Percentiles rank a stretch among this genome's conserved stretches.
Conservation (phyloP, 1,140 invertebrate species). For the Drosophila insularis region DNA sequence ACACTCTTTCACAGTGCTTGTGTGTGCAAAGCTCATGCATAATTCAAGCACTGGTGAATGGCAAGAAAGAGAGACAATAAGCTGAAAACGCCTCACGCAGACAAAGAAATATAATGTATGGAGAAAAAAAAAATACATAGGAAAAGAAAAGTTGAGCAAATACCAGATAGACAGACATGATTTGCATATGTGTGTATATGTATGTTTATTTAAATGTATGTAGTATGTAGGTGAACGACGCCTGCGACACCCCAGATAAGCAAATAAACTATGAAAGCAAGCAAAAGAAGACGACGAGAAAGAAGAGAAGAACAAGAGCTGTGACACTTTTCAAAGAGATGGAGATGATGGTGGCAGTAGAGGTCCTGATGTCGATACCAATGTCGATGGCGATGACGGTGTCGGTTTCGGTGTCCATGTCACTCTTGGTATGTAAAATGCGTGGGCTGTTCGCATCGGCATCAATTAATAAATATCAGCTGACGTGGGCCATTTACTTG, state of each 20-base stretch:
- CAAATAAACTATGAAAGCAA: conserved; percentile 36
- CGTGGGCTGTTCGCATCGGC: not conserved
- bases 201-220: not conserved
- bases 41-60: conserved; percentile 50
- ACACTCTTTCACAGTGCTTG: not conserved
- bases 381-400: not conserved
- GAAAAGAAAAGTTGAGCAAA: conserved; percentile 56
- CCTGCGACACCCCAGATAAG: conserved; percentile 42
- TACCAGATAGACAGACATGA: conserved; percentile 49
- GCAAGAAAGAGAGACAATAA: conserved; percentile 29
- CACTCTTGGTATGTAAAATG: not conserved
- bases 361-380: not conserved
- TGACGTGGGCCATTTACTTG: conserved; percentile 4
- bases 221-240: not conserved
- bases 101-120: conserved; percentile 21
- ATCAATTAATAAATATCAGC: conserved; percentile 4
- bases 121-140: too few species aligned
- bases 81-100: conserved; percentile 27
- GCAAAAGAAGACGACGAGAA: not conserved
- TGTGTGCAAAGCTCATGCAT: conserved; percentile 58
- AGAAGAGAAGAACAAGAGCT: not conserved
- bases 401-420: not conserved
- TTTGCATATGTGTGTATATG: conserved; percentile 46
- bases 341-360: not conserved
- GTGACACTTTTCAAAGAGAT: not conserved